Conservation (phyloP, 2,888 invertebrate species). For the Spodoptera picta region DNA sequence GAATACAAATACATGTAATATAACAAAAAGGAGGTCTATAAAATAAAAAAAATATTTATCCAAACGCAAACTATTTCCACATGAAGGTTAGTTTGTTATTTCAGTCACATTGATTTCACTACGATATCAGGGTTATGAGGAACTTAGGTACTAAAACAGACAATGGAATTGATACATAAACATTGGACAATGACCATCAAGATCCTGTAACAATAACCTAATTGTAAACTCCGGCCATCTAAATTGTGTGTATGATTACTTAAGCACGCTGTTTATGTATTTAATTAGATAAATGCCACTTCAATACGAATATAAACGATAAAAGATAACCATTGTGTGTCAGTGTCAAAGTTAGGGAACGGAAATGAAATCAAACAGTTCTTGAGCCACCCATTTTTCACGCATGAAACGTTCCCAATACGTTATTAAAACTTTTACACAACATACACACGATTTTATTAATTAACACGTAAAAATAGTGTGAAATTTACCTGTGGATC, state of each 20-base stretch:
- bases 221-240: conserved; percentile 24
- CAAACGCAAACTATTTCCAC: no score
- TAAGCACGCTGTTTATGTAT: conserved; percentile 33
- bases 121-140: no score
- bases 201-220: conserved; percentile 31
- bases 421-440: conserved; percentile 1
- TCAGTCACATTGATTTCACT: no score
- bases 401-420: conserved; percentile 5
- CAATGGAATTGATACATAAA: conserved; percentile 28
- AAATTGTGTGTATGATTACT: conserved; percentile 10
- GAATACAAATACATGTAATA: no score
- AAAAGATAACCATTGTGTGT: conserved; percentile 49
- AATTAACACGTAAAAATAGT: conserved; percentile 30
- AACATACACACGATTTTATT: conserved; percentile 13
- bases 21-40: no score
- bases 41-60: no score
- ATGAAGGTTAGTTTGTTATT: no score
- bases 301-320: conserved; percentile 68
- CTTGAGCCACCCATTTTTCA: conserved; percentile 23
- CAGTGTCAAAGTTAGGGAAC: conserved; percentile 36
- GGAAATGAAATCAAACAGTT: conserved; percentile 33
- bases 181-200: conserved; percentile 17
- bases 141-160: background rate
- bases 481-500: conserved; percentile 89
- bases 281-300: conserved; percentile 61